Evolutionary conservation across 2,797 vertebrate genomes (phyloP).

Genomic region (Tarsius wallacei): DNA sequence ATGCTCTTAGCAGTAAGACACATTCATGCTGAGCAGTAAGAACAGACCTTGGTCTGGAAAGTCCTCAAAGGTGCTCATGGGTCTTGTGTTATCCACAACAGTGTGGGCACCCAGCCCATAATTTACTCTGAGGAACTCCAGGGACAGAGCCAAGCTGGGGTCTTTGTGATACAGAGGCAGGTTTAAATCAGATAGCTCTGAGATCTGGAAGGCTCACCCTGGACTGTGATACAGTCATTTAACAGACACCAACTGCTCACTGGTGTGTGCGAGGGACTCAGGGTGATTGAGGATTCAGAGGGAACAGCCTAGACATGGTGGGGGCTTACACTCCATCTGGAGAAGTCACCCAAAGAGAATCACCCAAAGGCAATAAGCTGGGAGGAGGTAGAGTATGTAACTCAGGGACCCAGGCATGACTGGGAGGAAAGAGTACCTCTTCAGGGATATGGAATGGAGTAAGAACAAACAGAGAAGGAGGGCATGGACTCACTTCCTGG

Average conservation of each 20-base stretch:
- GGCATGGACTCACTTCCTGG: rapidly evolving
- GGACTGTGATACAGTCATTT: not conserved
- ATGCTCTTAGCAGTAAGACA: constrained; percentile 83
- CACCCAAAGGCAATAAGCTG: rapidly evolving
- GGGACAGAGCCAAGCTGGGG: constrained; percentile 86
- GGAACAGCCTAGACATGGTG: rapidly evolving
- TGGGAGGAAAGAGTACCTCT: not conserved
- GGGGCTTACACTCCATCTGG: rapidly evolving
- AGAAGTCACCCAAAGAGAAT: not conserved
- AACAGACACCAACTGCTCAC: rapidly evolving
- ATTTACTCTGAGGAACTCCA: constrained; percentile 14
- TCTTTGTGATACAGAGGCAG: constrained; percentile 55
- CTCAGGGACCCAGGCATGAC: rapidly evolving
- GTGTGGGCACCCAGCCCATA: no score
- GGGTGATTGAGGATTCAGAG: rapidly evolving
- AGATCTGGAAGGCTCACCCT: not conserved
- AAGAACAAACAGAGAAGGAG: not conserved
- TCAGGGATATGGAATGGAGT: not conserved
- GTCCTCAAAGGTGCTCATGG: constrained; percentile 78
- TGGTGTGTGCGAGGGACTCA: rapidly evolving
- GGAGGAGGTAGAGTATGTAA: no score
- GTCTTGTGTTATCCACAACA: not conserved
- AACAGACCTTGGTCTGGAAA: constrained; percentile 88
- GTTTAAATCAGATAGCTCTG: not conserved
- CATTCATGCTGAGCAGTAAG: constrained; percentile 85